Conservation (phyloP, 2,888 invertebrate genomes). For the Caenorhabditis afra region DNA sequence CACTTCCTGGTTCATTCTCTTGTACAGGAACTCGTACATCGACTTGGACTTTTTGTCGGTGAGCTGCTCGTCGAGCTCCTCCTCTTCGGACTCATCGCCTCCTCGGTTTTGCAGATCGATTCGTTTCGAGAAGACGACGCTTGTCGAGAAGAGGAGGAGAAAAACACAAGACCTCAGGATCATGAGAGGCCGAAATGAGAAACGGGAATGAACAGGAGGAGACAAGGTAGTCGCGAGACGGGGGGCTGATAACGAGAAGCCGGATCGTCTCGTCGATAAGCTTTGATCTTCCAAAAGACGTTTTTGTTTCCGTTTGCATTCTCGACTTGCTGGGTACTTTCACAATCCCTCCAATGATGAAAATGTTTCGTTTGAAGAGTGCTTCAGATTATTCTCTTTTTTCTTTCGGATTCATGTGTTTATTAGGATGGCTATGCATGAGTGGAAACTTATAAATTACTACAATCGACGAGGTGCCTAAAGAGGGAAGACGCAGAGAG, state of each 20-base stretch:
- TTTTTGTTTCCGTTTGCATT: neutral
- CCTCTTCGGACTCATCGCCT: constrained; percentile 41
- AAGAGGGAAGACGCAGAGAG: neutral
- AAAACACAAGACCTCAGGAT: constrained; percentile 36
- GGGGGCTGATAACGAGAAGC: constrained; percentile 24
- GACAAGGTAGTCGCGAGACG: constrained; percentile 32
- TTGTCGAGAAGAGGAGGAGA: constrained; percentile 34
- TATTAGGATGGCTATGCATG: constrained; percentile 23
- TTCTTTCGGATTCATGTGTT: constrained; percentile 20
- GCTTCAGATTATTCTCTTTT: constrained; percentile 36
- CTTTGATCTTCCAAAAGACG: constrained; percentile 45
- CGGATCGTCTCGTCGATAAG: constrained; percentile 47
- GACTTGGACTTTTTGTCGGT: constrained; percentile 42
- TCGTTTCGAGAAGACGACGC: constrained; percentile 22
- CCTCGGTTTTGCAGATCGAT: constrained; percentile 57
- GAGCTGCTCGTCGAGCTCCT: constrained; percentile 43
- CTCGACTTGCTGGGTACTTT: too few species aligned
- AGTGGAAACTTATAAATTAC: constrained; percentile 42
- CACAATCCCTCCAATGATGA: too few species aligned
- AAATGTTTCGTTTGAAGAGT: constrained; percentile 30
- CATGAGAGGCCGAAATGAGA: constrained; percentile 33
- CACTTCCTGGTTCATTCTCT: constrained; percentile 69
- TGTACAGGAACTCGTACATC: constrained; percentile 66
- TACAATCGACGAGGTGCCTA: constrained; percentile 50
- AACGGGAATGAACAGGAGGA: constrained; percentile 45